These are phyloP conservation scores for Heteropelma amictum DNA, from an alignment of 2,888 invertebrate genomes.

Conservation along the genomic window DNA sequence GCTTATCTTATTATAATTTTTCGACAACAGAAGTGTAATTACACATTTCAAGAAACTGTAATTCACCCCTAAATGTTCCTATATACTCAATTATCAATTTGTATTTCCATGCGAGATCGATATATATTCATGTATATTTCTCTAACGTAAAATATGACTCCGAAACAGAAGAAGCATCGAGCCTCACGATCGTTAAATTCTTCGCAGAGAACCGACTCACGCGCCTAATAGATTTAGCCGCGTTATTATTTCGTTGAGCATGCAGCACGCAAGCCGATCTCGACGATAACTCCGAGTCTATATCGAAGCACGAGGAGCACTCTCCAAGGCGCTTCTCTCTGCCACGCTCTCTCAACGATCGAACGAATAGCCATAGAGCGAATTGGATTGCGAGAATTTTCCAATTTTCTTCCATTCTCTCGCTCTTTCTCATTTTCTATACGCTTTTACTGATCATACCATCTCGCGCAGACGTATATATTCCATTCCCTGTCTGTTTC, in stretches of 20 bases:
- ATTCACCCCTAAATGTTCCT: no score
- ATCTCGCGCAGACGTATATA: conserved; percentile 7
- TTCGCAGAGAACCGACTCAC: conserved; percentile 55
- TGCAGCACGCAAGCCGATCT: conserved; percentile 67
- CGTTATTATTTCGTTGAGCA: conserved; percentile 71
- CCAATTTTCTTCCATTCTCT: conserved; percentile 54
- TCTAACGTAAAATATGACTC: background rate
- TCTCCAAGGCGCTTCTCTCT: conserved; percentile 25
- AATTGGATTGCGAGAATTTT: conserved; percentile 65
- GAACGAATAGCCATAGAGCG: conserved; percentile 60
- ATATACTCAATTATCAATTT: no score
- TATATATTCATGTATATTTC: background rate
- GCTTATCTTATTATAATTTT: no score
- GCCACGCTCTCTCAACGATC: conserved; percentile 40
- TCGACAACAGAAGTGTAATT: no score
- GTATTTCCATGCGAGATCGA: no score
- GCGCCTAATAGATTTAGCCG: conserved; percentile 71
- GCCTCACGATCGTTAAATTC: conserved; percentile 54
- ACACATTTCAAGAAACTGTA: no score
- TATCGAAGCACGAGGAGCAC: conserved; percentile 17
- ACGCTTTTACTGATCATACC: conserved; percentile 12
- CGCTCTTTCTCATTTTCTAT: conserved; percentile 14
- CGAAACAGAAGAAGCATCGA: conserved; percentile 1
- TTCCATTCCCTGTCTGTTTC: conserved; percentile 16
- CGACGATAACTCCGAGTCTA: conserved; percentile 47